Conservation (phyloP, 2,888 invertebrate genomes). For the Plebejus anna region DNA sequence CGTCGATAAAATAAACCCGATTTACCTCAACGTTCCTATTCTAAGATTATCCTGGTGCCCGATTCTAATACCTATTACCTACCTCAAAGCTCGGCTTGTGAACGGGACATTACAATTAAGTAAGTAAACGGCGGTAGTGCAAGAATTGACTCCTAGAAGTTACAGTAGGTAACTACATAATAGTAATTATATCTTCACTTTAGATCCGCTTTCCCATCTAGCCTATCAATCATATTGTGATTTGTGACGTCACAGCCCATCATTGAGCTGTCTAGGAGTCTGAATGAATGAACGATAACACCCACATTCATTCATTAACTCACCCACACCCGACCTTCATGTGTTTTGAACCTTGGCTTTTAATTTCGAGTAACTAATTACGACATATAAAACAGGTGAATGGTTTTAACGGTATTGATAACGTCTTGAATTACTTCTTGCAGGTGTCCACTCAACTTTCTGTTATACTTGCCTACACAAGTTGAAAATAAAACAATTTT, state of each 20-base stretch:
- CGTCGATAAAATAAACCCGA: not conserved
- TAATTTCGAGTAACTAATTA: constrained; percentile 26
- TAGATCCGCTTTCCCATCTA: constrained; percentile 4
- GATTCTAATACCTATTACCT: no score
- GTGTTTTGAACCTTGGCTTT: constrained; percentile 21
- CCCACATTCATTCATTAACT: constrained; percentile 27
- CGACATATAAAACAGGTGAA: constrained; percentile 12
- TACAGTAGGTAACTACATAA: not conserved
- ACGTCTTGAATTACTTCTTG: constrained; percentile 18
- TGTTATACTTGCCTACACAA: not conserved
- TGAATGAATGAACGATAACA: constrained; percentile 18
- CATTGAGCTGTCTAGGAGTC: constrained; percentile 12
- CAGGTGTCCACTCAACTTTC: not conserved
- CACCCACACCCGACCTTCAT: constrained; percentile 20
- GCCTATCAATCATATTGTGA: constrained; percentile 1
- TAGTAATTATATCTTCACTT: constrained; percentile 7
- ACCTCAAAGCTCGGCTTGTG: no score
- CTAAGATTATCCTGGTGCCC: no score
- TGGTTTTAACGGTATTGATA: constrained; percentile 9
- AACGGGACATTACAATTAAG: no score
- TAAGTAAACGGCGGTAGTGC: no score
- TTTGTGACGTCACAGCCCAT: constrained; percentile 15
- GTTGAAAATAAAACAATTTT: not conserved
- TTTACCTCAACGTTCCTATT: not conserved
- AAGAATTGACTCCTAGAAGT: not conserved